Base-by-base conservation (phyloP, 2,113 vertebrate species). In the Theristicus caerulescens region DNA sequence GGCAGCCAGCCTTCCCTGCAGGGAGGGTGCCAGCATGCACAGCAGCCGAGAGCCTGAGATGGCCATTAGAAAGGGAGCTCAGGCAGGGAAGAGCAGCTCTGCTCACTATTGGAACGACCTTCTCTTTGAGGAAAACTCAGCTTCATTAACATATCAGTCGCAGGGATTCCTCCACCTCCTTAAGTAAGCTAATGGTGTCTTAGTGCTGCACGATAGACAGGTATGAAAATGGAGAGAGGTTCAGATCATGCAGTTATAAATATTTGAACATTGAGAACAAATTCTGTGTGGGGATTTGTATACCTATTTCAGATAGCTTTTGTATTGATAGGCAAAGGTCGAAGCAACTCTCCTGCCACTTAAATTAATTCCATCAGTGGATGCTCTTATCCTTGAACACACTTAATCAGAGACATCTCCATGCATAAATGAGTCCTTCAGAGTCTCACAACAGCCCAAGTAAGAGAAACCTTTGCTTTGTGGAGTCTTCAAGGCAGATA, bases 351-450 rank as follows among this genome's bases (percentile, higher is more conserved):
- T 93, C 24, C 58, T 84, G 62, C 77, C 78, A 42, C 88, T 88
- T 88, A 93, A 87, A 82, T 93, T 94, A 91, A 94, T 93, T 95
- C 85, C 31, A 80, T 94, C 93, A 85, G 58, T 91, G 54, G 46
- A 70, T 93, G 84, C 87, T 88, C 91, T 91, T 97, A 91, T 90
- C 91, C 93, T 95, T 95, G 91, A 95, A 93, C 59, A 86, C 58
- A 54, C 82, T 96, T 94, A 90, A 94, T 95, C 86, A 82, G 65
- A 94, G 81, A 84, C 61, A 27, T 42, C 86, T 91, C 77, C 32
- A 18, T 93, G 96, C 86, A 94, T 95, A 96, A 96, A 94, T 93
- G 94, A 91, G 77, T 92, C 91, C 77, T 93, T 91, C 81, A 76
- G 69, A 94, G 36, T 52, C 78, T 94, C 71, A 76, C 40, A 81